phyloP scores from a whole-genome alignment of 92 coral and sea anemone species.

The Heliopora coerulea region DNA sequence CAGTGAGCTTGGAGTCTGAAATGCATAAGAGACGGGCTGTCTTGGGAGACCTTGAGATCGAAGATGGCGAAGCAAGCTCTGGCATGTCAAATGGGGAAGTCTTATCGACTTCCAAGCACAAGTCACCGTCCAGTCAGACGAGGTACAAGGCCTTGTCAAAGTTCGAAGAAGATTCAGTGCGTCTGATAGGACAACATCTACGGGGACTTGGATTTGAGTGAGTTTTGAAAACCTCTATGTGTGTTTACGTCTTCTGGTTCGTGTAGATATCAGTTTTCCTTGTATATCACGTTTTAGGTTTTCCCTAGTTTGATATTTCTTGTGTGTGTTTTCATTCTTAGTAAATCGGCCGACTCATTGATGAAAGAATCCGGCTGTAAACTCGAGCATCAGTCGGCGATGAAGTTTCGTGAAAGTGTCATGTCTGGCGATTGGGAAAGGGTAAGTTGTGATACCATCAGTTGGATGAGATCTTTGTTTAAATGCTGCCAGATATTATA shows the following conservation, averaged over 20 bases:
- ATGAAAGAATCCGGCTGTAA: constrained; percentile 98
- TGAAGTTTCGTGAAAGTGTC: constrained; percentile 94
- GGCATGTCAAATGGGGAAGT: constrained; percentile 84
- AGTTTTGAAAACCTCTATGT: constrained; percentile 58
- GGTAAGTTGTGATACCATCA: constrained; percentile 44
- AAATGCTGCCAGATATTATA: not conserved
- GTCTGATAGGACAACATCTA: constrained; percentile 94
- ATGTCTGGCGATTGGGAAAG: constrained; percentile 98
- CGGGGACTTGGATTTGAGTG: constrained; percentile 98
- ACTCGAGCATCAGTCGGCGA: constrained; percentile 98
- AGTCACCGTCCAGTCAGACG: constrained; percentile 24
- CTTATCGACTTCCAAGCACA: constrained; percentile 62
- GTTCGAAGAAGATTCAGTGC: constrained; percentile 95
- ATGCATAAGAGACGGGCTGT: constrained; percentile 99
- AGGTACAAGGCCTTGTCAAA: constrained; percentile 41
- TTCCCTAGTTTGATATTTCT: constrained; percentile 19
- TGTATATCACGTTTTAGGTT: constrained; percentile 13
- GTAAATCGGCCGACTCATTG: constrained; percentile 90
- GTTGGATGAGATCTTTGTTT: not conserved
- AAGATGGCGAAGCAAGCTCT: constrained; percentile 97
- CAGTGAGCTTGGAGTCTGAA: constrained; percentile 98
- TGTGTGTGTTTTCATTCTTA: constrained; percentile 14
- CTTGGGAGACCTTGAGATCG: constrained; percentile 61
- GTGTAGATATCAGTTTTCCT: constrained; percentile 36
- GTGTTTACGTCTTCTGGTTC: constrained; percentile 7